phyloP scores from a whole-genome alignment of 1,140 invertebrate genomes.

The Hylyphantes graminicola region DNA sequence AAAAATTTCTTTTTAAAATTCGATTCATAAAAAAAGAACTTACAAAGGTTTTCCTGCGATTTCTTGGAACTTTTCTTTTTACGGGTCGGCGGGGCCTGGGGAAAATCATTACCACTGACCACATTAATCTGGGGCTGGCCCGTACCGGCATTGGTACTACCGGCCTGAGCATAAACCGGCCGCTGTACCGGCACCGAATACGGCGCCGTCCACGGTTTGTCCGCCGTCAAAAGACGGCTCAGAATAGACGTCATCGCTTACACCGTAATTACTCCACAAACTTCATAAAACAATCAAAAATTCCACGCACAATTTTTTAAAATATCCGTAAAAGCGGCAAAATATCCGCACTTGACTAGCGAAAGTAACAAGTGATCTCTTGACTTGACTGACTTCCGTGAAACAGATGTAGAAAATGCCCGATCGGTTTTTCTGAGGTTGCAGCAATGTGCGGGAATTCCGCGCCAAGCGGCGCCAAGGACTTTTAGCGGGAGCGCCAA shows the following conservation, averaged over 20 bases:
- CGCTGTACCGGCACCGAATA: conserved; percentile 23
- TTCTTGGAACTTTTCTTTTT: conserved; percentile 34
- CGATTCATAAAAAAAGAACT: background rate
- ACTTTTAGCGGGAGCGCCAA: conserved; percentile 6
- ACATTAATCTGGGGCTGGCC: conserved; percentile 40
- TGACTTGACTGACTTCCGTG: too few relatives aligned
- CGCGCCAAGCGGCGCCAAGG: conserved; percentile 34
- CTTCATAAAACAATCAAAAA: background rate
- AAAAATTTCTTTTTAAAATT: background rate
- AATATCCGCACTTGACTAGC: background rate
- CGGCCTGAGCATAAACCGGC: background rate
- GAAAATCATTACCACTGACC: conserved; percentile 45
- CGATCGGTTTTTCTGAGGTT: too few relatives aligned
- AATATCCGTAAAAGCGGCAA: background rate
- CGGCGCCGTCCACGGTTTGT: conserved; percentile 41
- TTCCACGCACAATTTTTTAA: background rate
- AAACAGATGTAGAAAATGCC: too few relatives aligned
- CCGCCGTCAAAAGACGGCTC: conserved; percentile 48
- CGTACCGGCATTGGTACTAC: background rate
- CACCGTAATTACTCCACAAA: background rate
- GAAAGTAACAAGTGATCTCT: conserved; percentile 37
- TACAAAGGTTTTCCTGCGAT: conserved; percentile 40
- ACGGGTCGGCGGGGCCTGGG: conserved; percentile 24
- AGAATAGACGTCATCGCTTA: conserved; percentile 54
- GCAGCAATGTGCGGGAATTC: conserved; percentile 18